Base-by-base conservation (phyloP, 35 echinoderm and acorn worm genomes). In the Apostichopus japonicus region DNA sequence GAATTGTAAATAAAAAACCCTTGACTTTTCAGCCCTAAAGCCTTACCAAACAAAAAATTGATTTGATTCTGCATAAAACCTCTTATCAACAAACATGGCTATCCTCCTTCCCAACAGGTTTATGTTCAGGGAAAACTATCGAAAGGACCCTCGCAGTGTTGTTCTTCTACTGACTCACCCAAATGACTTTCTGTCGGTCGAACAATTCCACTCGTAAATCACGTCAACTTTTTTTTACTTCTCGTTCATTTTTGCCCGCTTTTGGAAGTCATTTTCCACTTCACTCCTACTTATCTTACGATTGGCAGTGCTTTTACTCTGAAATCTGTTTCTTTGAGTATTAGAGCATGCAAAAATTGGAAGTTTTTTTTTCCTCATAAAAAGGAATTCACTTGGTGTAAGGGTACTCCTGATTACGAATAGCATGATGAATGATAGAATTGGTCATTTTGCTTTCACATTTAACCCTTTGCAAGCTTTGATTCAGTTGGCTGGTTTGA, bases 201-300 rank as follows among this genome's bases (percentile, higher is more conserved):
- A 83, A 33, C 33, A 83, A 83, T 83, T 83, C 54, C 51, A 83
- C 54, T 44, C 79, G 79, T 83, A 83, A 83, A 24, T 33, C 51
- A 52, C 8, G 17, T 4, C 21, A 7, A 10, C 19, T 83, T 17
- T 80, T 54, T 83, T 53, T 83, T 33, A 5, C 44, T 54, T 83
- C 54, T 83, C 63, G 11, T 67, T 67, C 63, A 19, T 67, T 67
- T 17, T 67, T 67, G 63, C 63, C 63, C 63, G 63, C 63, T 67
- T 19, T 44, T 44, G 33, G 33, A 44, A 44, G 33, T 44, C 2
- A 44, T 44, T 44, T 44, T 44, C 33, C 33, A 44, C 33, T 44
- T 44, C 33, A 44, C 33, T 67, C 11, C 19, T 15, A 67, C 63
- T 67, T 67, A 15, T 67, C 63, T 15, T 67, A 15, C 63, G 63